A percentile compares a stretch with the other conserved stretches of the same genome.
phyloP scores from a whole-genome alignment of 2,113 vertebrate species.

The Lepisosteus oculatus region DNA sequence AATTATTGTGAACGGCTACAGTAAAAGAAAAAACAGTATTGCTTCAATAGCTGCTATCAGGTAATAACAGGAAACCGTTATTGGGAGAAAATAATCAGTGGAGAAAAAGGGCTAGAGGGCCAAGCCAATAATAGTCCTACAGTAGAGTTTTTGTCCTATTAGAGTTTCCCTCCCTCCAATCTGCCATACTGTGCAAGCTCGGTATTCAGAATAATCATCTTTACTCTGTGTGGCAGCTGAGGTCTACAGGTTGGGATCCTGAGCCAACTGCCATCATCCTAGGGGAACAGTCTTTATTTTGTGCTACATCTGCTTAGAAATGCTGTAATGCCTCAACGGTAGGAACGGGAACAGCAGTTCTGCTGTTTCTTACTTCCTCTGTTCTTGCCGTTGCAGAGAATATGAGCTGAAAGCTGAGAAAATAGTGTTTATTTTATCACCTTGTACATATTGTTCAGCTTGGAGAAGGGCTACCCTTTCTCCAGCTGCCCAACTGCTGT shows the following conservation, averaged over 20 bases:
- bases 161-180: conserved; percentile 36
- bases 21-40: neutral
- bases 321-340: neutral
- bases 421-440: conserved; percentile 16
- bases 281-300: conserved; percentile 17
- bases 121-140: neutral
- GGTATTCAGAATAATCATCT: conserved; percentile 69
- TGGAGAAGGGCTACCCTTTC: no score
- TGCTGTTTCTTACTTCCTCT: conserved; percentile 7
- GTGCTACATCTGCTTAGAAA: conserved; percentile 25
- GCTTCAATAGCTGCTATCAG: neutral
- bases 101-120: conserved; percentile 4
- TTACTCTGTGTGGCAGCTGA: conserved; percentile 65
- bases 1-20: conserved; percentile 55
- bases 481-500: no score
- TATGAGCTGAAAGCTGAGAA: conserved; percentile 18
- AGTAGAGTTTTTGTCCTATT: conserved; percentile 26
- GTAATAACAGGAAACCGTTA: neutral
- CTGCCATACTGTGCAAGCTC: conserved; percentile 59
- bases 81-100: no score
- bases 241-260: conserved; percentile 56
- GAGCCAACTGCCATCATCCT: conserved; percentile 46
- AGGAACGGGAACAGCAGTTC: neutral
- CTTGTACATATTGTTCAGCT: no score
- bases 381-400: neutral